phyloP scores from a whole-genome alignment of 2,797 vertebrate species.

The Microctenopoma stevenorrisi region DNA sequence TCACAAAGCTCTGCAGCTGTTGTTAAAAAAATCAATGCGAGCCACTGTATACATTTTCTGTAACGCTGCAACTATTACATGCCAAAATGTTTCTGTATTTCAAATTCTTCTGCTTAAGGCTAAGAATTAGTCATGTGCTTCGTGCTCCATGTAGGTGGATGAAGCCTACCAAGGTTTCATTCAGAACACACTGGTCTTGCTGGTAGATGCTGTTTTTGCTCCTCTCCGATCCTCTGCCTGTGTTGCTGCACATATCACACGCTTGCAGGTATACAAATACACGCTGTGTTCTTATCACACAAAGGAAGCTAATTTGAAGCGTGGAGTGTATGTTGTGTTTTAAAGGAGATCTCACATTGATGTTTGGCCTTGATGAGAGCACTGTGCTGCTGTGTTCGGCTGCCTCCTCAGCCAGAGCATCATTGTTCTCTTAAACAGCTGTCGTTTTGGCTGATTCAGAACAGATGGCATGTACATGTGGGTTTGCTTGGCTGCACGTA shows the following conservation, averaged over 20 bases:
- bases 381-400: conserved; percentile 56
- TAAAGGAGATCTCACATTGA: conserved; percentile 70
- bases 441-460: conserved; percentile 86
- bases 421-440: conserved; percentile 88
- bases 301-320: conserved; percentile 60
- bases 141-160: conserved; percentile 33
- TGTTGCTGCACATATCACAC: conserved; percentile 52
- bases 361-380: conserved; percentile 77
- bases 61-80: conserved; percentile 5
- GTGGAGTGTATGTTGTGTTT: conserved; percentile 44
- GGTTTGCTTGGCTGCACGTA: conserved; percentile 70
- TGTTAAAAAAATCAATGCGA: background rate
- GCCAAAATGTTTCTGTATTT: conserved; percentile 30
- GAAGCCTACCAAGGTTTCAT: conserved; percentile 33
- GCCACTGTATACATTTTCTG: background rate
- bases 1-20: background rate
- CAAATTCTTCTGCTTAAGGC: conserved; percentile 34
- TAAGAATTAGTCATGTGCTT: conserved; percentile 28
- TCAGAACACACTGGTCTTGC: conserved; percentile 6
- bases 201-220: conserved; percentile 24
- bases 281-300: conserved; percentile 45
- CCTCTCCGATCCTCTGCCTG: conserved; percentile 31
- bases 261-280: conserved; percentile 48
- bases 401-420: conserved; percentile 79
- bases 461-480: conserved; percentile 84